Base-by-base conservation (phyloP, 2,113 vertebrate genomes). In the Sylvia atricapilla region DNA sequence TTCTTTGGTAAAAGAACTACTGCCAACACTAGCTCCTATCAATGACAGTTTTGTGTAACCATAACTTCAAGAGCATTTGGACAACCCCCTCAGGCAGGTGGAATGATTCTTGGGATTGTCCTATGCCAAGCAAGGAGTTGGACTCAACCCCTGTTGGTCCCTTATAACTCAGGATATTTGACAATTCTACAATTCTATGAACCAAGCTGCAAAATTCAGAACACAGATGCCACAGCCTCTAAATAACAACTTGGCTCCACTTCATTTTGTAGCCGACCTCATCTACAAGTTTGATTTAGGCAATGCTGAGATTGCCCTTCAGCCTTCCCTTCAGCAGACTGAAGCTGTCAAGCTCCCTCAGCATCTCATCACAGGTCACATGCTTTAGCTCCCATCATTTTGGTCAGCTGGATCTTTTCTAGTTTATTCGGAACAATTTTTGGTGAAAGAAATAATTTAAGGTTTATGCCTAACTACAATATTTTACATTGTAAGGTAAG, bases 361-460 rank as follows among this genome's bases (percentile, higher is more conserved):
- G 27, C 1, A 1, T 35, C 16, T 52, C 53, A 58, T 18, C 0
- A 1, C 3, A 41, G 27, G 11, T 53, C 67, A 72, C 0, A 0
- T 39, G 44, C 53, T 68, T 85, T 47, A 58, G 37, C 4, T 76
- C 6, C 33, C 60, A 43, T 30, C 10, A 75, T 47, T 90, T 60
- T 43, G 18, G 6, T 72, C 39, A 72, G 44, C 28, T 67, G n/a
- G 24, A 72, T 67, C 33, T 39, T 78, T 75, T 31, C 43, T 41
- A 22, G 19, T 41, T 89, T 53, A 84, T 17, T 49, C 31, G 14
- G 13, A 81, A 62, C 6, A 52, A 4, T 11, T 35, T 52, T 43
- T 70, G 47, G 37, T n/a, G 12, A 53, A 53, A 13, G 5, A 77
- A 68, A 46, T 55, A 21, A 43, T 25, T 55, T 21, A 64, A 60